Evolutionary conservation across 2,888 invertebrate genomes (phyloP).

Genomic region (Eristalinus sepulchralis): DNA sequence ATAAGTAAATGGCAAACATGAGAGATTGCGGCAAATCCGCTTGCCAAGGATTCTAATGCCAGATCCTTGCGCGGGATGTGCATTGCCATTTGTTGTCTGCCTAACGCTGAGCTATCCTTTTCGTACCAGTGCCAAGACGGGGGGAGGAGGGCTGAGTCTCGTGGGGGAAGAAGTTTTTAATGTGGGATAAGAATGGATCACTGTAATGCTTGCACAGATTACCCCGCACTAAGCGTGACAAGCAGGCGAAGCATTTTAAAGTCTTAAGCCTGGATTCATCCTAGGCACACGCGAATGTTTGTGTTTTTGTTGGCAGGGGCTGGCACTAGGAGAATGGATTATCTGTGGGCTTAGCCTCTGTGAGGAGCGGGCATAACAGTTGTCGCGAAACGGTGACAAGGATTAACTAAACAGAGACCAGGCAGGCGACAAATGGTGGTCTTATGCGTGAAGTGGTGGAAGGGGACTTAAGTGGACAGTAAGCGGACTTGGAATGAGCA

Average conservation of each 20-base stretch:
- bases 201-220: conserved; percentile 65
- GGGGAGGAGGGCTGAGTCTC: neutral
- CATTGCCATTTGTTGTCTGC: conserved; percentile 48
- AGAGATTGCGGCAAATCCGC: conserved; percentile 45
- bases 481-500: too few relatives aligned
- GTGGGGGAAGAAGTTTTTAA: conserved; percentile 24
- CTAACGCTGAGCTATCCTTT: neutral
- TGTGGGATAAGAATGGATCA: conserved; percentile 56
- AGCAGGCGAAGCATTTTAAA: conserved; percentile 60
- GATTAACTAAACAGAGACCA: neutral
- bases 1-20: conserved; percentile 53
- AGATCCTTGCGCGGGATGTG: conserved; percentile 47
- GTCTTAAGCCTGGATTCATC: conserved; percentile 10
- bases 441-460: neutral
- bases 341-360: conserved; percentile 31
- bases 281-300: neutral
- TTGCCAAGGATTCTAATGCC: conserved; percentile 49
- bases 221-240: conserved; percentile 64
- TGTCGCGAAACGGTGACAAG: neutral
- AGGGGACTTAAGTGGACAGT: too few relatives aligned
- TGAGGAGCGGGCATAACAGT: conserved; percentile 23
- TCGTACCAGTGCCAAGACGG: neutral
- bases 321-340: conserved; percentile 24
- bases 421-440: neutral
- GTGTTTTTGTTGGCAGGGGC: neutral